Evolutionary conservation across 2,113 vertebrate species (phyloP), one percentile per base, ranked within the genome.

Genomic region (Zosterops pallidus): DNA sequence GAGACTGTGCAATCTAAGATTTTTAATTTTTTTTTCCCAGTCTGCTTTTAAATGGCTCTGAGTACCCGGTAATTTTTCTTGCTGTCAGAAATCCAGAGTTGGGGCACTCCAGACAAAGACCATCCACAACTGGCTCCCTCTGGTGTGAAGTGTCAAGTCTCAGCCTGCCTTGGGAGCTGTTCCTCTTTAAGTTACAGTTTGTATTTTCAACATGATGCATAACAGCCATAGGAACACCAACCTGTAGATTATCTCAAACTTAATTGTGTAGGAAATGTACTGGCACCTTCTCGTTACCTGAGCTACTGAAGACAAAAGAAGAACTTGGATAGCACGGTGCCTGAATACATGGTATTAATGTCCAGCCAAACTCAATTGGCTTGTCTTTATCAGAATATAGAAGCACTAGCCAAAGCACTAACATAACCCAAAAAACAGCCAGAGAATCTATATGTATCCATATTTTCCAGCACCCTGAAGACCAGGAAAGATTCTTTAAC

Each of bases 11-110:
- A 89, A 92, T 93, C 82, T 79, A 83, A 81, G 49, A 4, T 25
- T 35, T 21, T 42, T 72, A 46, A 46, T 79, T 56, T 80, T 77
- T 33, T 83, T 56, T 77, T 69, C 24, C 2, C 19, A 63, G 14
- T 78, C n/a, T 69, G 41, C 49, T 88, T 92, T 94, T 86, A 86
- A 89, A 94, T 80, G 69, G 47, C 55, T 81, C 31, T 86, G 63
- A 96, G 35, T 47, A 88, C 31, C 39, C 12, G 2, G 19, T 83
- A 92, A 92, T 89, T 65, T 69, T 84, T 88, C 71, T 83, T 74
- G 17, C 19, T 81, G 52, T 81, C 71, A 92, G 71, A 89, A 85
- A 91, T 70, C 26, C 52, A 55, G 42, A 88, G 11, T 0, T 69
- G 49, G 41, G 78, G 35, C 2, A 6, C 47, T 83, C 44, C 55